A percentile compares a stretch with the other conserved stretches of the same genome.
Evolutionary conservation across 2,888 invertebrate species (phyloP).

Genomic region (Drosophila testacea): DNA sequence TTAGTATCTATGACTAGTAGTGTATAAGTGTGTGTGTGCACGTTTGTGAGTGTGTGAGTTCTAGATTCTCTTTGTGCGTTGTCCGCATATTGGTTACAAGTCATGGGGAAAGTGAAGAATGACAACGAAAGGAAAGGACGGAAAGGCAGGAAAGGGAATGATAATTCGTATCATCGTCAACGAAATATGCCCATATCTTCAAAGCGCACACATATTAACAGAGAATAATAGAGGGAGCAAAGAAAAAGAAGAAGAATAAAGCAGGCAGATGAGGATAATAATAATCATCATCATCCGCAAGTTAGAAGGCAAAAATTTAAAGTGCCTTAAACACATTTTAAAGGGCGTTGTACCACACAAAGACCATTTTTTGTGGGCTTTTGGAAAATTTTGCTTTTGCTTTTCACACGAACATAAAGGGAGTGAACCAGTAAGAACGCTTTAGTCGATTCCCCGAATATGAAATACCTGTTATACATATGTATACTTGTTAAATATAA

Average conservation of each 20-base stretch:
- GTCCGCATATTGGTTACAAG: constrained; percentile 43
- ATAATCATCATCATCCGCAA: constrained; percentile 5
- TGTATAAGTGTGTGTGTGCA: constrained; percentile 6
- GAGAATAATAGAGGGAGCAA: neutral
- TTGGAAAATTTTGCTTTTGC: constrained; percentile 21
- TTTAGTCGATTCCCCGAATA: no score
- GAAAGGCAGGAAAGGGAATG: neutral
- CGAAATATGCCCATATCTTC: constrained; percentile 45
- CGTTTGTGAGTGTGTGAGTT: constrained; percentile 4
- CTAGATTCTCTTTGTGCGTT: constrained; percentile 18
- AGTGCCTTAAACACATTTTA: constrained; percentile 41
- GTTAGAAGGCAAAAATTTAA: constrained; percentile 22
- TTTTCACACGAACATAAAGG: neutral
- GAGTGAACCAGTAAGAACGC: no score
- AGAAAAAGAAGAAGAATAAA: neutral
- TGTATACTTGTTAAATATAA: no score
- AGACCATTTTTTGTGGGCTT: constrained; percentile 27
- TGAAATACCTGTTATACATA: no score
- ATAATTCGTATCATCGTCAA: constrained; percentile 28
- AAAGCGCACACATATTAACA: constrained; percentile 34
- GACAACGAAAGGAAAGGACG: neutral
- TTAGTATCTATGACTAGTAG: neutral
- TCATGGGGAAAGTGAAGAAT: constrained; percentile 23
- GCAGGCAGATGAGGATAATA: constrained; percentile 6
- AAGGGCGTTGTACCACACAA: constrained; percentile 41